Conservation (phyloP, 2,113 vertebrate genomes). For the Lethenteron camtschaticum region DNA sequence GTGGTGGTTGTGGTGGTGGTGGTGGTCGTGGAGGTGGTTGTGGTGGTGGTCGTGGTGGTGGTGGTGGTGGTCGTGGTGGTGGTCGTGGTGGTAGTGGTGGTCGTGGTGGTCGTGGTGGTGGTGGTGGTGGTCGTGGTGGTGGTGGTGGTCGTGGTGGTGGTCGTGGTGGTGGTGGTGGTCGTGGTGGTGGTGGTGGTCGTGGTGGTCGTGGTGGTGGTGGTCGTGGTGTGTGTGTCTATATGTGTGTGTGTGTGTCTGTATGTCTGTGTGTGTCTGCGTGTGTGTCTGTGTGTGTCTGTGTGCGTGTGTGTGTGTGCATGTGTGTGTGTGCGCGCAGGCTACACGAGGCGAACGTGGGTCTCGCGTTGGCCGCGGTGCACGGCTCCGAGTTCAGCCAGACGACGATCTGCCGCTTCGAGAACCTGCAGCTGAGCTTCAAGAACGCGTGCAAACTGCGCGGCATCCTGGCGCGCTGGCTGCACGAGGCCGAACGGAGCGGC, state of each 20-base stretch:
- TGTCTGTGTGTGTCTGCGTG: background rate
- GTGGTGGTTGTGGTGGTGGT: background rate
- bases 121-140: too few species aligned
- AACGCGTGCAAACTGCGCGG: constrained; percentile 90
- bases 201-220: background rate
- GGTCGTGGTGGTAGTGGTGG: too few species aligned
- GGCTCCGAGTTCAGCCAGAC: constrained; percentile 97
- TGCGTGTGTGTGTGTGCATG: background rate
- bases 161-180: too few species aligned
- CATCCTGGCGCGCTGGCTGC: constrained; percentile 82
- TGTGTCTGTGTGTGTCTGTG: background rate
- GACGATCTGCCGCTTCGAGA: constrained; percentile 92
- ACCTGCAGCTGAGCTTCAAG: constrained; percentile 89
- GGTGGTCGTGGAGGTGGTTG: background rate
- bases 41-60: background rate
- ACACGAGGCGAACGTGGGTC: constrained; percentile 94
- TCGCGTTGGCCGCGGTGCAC: constrained; percentile 77
- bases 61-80: too few species aligned
- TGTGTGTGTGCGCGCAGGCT: background rate
- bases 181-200: background rate
- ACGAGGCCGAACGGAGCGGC: constrained; percentile 48
- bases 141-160: too few species aligned
- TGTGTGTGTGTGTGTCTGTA: too few species aligned
- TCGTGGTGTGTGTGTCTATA: background rate
- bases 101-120: too few species aligned